Evolutionary conservation across 92 coral and sea anemone genomes (phyloP).

Genomic region (Micromussa lordhowensis): DNA sequence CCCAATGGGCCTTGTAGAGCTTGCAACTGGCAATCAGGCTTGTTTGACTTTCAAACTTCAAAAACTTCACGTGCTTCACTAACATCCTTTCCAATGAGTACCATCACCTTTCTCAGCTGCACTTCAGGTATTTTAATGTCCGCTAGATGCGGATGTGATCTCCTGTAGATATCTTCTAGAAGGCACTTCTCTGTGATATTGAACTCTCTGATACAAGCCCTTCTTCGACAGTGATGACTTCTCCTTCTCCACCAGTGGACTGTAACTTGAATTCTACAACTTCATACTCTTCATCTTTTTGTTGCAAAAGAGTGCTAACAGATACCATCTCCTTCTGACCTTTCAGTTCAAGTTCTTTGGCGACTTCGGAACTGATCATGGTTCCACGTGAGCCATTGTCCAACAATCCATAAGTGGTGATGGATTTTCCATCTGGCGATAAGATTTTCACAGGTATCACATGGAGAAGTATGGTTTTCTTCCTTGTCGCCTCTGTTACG

Average conservation of each 20-base stretch:
- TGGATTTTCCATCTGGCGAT: conserved; percentile 21
- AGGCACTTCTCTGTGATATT: conserved; percentile 56
- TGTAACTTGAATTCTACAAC: conserved; percentile 51
- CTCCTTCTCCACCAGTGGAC: conserved; percentile 63
- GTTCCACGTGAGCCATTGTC: conserved; percentile 72
- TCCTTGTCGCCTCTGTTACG: conserved; percentile 11
- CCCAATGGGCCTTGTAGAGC: conserved; percentile 56
- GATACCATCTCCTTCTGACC: conserved; percentile 46
- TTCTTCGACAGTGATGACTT: conserved; percentile 41
- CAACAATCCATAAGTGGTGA: conserved; percentile 61
- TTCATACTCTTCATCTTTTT: conserved; percentile 65
- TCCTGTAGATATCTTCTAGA: conserved; percentile 55
- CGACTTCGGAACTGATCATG: conserved; percentile 50
- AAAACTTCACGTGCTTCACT: conserved; percentile 59
- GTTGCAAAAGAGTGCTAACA: conserved; percentile 56
- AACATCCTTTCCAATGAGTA: conserved; percentile 59
- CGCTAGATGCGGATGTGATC: conserved; percentile 52
- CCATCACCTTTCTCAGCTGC: conserved; percentile 48
- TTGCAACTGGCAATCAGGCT: conserved; percentile 30
- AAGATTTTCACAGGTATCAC: conserved; percentile 58
- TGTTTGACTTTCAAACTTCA: conserved; percentile 50
- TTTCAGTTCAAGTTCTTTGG: conserved; percentile 45
- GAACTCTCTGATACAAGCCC: conserved; percentile 59
- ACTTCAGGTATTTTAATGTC: conserved; percentile 64
- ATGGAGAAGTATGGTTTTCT: conserved; percentile 60